phyloP scores from a whole-genome alignment of 2,113 vertebrate genomes.

The Uropsilus gracilis region DNA sequence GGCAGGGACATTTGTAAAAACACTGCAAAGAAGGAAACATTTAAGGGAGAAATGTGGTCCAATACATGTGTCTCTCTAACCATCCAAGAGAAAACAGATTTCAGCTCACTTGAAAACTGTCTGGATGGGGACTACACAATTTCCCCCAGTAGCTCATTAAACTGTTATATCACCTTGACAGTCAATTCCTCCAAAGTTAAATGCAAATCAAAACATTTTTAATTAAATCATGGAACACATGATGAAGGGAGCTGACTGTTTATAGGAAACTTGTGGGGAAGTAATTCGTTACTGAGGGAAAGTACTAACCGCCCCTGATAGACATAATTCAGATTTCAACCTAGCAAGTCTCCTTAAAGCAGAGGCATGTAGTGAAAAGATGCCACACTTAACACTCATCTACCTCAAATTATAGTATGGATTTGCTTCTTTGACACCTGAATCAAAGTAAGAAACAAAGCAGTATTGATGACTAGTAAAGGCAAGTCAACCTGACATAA shows the following conservation, averaged over 20 bases:
- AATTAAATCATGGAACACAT: conserved; percentile 76
- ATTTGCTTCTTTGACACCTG: neutral
- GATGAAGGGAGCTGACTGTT: conserved; percentile 58
- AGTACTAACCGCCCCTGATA: neutral
- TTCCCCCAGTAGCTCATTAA: conserved; percentile 71
- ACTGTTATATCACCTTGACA: conserved; percentile 78
- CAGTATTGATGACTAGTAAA: neutral
- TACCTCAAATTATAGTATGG: neutral
- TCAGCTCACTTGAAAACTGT: conserved; percentile 68
- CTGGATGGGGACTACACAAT: conserved; percentile 58
- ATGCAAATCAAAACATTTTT: conserved; percentile 79
- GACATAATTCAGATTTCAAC: neutral
- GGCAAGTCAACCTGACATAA: neutral
- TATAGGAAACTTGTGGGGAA: conserved; percentile 43
- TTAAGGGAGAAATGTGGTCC: neutral
- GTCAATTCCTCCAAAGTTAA: conserved; percentile 74
- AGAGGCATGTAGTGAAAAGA: neutral
- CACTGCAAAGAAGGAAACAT: neutral
- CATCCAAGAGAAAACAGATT: conserved; percentile 55
- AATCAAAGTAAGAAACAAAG: neutral
- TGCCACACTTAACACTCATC: neutral
- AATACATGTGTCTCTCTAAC: conserved; percentile 32
- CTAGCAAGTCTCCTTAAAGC: neutral
- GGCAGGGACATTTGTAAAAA: neutral
- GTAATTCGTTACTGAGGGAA: conserved; percentile 41